Base-by-base conservation (phyloP, 2,113 vertebrate species). In the Chunga burmeisteri region DNA sequence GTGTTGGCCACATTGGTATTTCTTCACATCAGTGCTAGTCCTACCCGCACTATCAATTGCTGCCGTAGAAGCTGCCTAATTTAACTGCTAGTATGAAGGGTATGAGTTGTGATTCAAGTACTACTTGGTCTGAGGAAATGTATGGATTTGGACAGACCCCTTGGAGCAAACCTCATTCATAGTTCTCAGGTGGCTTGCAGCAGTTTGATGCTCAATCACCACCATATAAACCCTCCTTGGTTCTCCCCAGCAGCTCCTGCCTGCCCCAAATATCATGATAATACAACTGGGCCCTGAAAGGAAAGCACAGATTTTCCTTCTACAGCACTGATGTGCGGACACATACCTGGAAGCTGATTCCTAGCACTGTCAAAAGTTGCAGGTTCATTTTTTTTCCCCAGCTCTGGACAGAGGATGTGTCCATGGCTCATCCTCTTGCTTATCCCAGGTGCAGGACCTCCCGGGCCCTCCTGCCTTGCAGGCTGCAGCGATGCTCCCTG, bases 1-100 rank as follows among this genome's bases (percentile, higher is more conserved):
- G 29, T 3, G 2, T 1, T 36, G 34, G 55, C 68, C 11, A 15
- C 3, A 1, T 0, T 8, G 17, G 13, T 9, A 0, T n/a, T 78
- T 25, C n/a, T 55, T 32, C 16, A 17, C 0, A 13, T 7, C 44
- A 26, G 23, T 19, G 13, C 40, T 59, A 8, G 13, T 32, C 30
- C 27, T 70, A 18, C 52, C 14, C 25, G 11, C 11, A 4, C 6
- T 34, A 21, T 38, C 36, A 36, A 29, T 7, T 32, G 38, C 19
- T 65, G 30, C 59, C 81, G 61, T 13, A 25, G 19, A 46, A 94
- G 50, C 53, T 93, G n/a, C 44, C 75, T 15, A 30, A 47, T 46
- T 46, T 62, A 49, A 15, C 21, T 16, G 8, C 38, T 13, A 1
- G 18, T 11, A 13, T 71, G 29, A 72, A 40, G 21, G n/a, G 38